Evolutionary conservation across 2,888 invertebrate genomes (phyloP).

Genomic region (Caenorhabditis plicata): DNA sequence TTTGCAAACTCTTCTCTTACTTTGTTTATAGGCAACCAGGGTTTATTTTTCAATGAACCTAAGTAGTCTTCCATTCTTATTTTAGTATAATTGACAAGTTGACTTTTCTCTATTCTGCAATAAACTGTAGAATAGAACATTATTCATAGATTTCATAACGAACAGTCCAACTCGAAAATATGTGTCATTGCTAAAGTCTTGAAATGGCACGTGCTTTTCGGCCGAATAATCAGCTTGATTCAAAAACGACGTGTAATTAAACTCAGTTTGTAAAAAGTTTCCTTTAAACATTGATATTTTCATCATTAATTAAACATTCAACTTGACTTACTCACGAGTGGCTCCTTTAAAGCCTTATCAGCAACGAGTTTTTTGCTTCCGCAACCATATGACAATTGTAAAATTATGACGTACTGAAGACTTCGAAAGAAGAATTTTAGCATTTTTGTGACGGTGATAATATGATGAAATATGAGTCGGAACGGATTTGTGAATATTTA

Average conservation of each 20-base stretch:
- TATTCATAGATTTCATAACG: slow-evolving; percentile 1
- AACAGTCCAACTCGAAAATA: slow-evolving; percentile 45
- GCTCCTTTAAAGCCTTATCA: too few species aligned
- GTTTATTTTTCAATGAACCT: slow-evolving; percentile 43
- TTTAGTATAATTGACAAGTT: slow-evolving; percentile 41
- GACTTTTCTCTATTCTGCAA: slow-evolving; percentile 31
- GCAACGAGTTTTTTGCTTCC: too few species aligned
- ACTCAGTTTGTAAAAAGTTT: slow-evolving; percentile 33
- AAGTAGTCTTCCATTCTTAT: slow-evolving; percentile 37
- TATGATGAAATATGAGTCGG: neutral
- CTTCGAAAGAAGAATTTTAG: too few species aligned
- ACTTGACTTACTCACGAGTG: too few species aligned
- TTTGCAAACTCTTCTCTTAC: slow-evolving; percentile 49
- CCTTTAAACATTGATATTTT: slow-evolving; percentile 12
- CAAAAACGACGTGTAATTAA: slow-evolving; percentile 37
- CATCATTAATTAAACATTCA: too few species aligned
- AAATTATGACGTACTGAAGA: too few species aligned
- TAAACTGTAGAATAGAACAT: neutral
- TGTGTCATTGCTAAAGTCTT: slow-evolving; percentile 45
- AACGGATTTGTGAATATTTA: slow-evolving; percentile 9
- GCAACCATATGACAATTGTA: too few species aligned
- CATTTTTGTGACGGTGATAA: too few species aligned
- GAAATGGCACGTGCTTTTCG: slow-evolving; percentile 41
- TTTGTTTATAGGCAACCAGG: slow-evolving; percentile 45
- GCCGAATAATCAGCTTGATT: slow-evolving; percentile 27